A percentile compares a stretch with the other conserved stretches of the same genome.
Conservation (phyloP, 2,113 vertebrate genomes). For the Istiophorus platypterus region DNA sequence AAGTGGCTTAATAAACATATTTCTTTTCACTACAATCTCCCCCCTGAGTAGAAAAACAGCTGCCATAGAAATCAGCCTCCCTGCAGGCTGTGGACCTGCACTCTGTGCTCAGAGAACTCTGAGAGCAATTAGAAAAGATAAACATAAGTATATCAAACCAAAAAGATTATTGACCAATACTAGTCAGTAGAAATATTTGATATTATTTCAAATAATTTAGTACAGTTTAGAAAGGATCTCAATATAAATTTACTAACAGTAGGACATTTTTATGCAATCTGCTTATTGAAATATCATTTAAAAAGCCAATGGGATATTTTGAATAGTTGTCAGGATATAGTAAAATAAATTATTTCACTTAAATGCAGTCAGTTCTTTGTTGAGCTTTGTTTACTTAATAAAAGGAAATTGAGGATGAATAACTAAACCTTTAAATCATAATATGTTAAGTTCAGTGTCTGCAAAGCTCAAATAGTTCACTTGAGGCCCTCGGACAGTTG, state of each 20-base stretch:
- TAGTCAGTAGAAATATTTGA: neutral
- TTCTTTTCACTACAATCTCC: slow-evolving; percentile 66
- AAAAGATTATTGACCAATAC: slow-evolving; percentile 20
- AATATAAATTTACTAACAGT: too few species aligned
- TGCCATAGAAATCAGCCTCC: slow-evolving; percentile 52
- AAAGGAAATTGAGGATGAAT: neutral
- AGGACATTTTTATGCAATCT: neutral
- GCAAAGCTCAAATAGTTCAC: slow-evolving; percentile 5
- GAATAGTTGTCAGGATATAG: neutral
- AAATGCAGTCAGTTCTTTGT: neutral
- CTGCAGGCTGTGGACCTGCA: slow-evolving; percentile 12
- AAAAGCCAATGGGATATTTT: neutral
- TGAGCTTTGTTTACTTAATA: neutral
- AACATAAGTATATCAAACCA: neutral
- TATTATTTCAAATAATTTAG: neutral
- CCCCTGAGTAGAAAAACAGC: slow-evolving; percentile 60
- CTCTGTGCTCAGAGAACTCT: slow-evolving; percentile 9
- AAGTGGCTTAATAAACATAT: slow-evolving; percentile 68
- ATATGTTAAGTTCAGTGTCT: neutral
- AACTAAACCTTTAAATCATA: slow-evolving; percentile 1
- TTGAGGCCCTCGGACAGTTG: neutral
- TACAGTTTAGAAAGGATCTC: neutral
- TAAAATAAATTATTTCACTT: neutral
- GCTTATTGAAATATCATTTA: neutral
- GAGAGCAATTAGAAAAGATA: slow-evolving; percentile 6